phyloP scores from a whole-genome alignment of 2,888 invertebrate species.

The Latrodectus hesperus region DNA sequence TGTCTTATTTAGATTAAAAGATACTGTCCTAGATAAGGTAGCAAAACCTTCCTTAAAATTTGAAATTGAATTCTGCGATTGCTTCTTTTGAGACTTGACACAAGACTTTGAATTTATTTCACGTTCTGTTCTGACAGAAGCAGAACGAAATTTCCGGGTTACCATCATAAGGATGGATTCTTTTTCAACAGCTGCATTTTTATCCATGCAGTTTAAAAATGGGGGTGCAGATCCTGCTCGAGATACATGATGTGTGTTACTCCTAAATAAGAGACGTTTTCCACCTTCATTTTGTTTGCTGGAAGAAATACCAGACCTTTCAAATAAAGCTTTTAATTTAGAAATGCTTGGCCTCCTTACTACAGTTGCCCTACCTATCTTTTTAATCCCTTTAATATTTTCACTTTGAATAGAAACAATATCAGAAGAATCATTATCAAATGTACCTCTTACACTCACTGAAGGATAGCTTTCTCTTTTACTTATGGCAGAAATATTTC shows the following conservation, averaged over 20 bases:
- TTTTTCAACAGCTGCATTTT: slow-evolving; percentile 40
- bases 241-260: slow-evolving; percentile 62
- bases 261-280: slow-evolving; percentile 47
- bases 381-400: slow-evolving; percentile 39
- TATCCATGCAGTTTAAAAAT: slow-evolving; percentile 55
- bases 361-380: slow-evolving; percentile 71
- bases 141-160: slow-evolving; percentile 59
- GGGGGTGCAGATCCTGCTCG: slow-evolving; percentile 63
- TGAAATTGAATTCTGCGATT: slow-evolving; percentile 18
- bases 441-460: neutral
- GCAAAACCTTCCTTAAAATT: slow-evolving; percentile 43
- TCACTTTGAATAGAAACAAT: slow-evolving; percentile 7
- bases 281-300: slow-evolving; percentile 30
- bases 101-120: slow-evolving; percentile 35
- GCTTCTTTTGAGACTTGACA: slow-evolving; percentile 18
- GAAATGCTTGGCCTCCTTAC: slow-evolving; percentile 71
- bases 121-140: slow-evolving; percentile 51
- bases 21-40: slow-evolving; percentile 50
- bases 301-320: slow-evolving; percentile 60
- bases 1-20: slow-evolving; percentile 53
- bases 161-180: slow-evolving; percentile 60
- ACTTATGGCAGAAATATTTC: neutral
- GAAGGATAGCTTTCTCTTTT: slow-evolving; percentile 58
- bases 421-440: slow-evolving; percentile 16
- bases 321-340: slow-evolving; percentile 71